Conservation (phyloP, 1,140 invertebrate genomes). For the Orussus abietinus region DNA sequence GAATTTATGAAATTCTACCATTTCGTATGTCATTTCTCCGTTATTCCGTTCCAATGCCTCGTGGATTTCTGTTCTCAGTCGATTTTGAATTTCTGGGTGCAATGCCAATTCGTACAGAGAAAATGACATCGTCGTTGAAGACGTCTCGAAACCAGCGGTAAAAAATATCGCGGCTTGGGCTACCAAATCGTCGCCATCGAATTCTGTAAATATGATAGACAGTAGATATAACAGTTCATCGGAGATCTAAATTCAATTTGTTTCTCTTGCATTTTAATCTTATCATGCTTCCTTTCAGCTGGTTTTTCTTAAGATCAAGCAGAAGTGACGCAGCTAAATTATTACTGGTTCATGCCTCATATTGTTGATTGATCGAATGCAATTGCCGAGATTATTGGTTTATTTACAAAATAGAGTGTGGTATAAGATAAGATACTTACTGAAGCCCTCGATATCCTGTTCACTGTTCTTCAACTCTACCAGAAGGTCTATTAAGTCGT, state of each 20-base stretch:
- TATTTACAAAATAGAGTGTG: no score
- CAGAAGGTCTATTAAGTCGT: slow-evolving; percentile 59
- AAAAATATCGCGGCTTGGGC: slow-evolving; percentile 66
- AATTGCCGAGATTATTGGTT: no score
- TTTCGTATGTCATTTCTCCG: slow-evolving; percentile 23
- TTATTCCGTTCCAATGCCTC: slow-evolving; percentile 16
- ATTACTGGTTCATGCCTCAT: no score
- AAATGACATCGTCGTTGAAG: slow-evolving; percentile 54
- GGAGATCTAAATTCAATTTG: background rate
- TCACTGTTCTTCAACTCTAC: slow-evolving; percentile 52
- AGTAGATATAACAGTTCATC: no score
- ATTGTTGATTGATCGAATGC: slow-evolving; percentile 45
- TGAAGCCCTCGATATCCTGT: slow-evolving; percentile 31
- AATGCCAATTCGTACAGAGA: slow-evolving; percentile 56
- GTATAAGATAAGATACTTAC: no score
- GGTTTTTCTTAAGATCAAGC: no score
- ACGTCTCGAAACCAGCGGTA: slow-evolving; percentile 64
- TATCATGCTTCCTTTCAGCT: slow-evolving; percentile 8
- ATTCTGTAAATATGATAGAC: slow-evolving; percentile 44
- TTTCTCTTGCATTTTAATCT: slow-evolving; percentile 46
- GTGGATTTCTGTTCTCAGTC: slow-evolving; percentile 25
- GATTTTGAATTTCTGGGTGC: slow-evolving; percentile 36
- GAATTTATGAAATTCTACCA: slow-evolving; percentile 10
- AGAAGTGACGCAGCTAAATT: no score
- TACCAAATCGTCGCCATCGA: slow-evolving; percentile 62